These are phyloP conservation scores for Diabrotica undecimpunctata DNA, from an alignment of 1,140 invertebrate species.

Conservation along the genomic window DNA sequence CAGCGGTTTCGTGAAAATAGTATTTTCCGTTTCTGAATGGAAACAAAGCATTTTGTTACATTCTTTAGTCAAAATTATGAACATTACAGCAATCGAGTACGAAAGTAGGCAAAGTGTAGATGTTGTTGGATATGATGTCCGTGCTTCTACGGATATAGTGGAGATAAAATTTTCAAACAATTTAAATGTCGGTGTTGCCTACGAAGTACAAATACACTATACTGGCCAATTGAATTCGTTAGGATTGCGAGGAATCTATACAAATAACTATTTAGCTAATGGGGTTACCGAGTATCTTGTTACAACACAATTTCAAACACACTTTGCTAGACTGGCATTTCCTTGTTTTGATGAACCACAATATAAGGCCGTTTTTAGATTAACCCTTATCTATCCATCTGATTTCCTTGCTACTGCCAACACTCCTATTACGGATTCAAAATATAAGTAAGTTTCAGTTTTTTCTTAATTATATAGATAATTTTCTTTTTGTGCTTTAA, in stretches of 20 bases:
- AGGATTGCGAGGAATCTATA: constrained; percentile 3
- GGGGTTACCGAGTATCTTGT: constrained; percentile 36
- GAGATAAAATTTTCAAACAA: not conserved
- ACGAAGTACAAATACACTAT: constrained; percentile 1
- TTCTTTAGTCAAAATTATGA: not conserved
- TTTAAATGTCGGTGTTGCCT: not conserved
- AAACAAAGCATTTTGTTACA: not conserved
- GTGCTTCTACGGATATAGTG: not conserved
- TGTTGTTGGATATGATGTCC: not conserved
- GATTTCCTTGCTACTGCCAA: too few relatives aligned
- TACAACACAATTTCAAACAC: constrained; percentile 78
- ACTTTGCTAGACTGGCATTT: constrained; percentile 77
- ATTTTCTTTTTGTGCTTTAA: too few relatives aligned
- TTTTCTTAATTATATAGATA: too few relatives aligned
- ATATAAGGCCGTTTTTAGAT: constrained; percentile 74
- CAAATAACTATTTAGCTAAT: constrained; percentile 4
- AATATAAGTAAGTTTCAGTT: too few relatives aligned
- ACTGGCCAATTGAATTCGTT: not conserved
- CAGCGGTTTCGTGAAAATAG: constrained; percentile 2
- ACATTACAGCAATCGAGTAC: not conserved
- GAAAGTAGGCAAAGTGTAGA: not conserved
- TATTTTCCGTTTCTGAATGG: not conserved
- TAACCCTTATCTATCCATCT: constrained; percentile 59
- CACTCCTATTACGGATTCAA: too few relatives aligned
- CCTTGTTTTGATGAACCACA: constrained; percentile 89